phyloP scores from a whole-genome alignment of 2,797 vertebrate genomes.

The Potorous gilbertii region DNA sequence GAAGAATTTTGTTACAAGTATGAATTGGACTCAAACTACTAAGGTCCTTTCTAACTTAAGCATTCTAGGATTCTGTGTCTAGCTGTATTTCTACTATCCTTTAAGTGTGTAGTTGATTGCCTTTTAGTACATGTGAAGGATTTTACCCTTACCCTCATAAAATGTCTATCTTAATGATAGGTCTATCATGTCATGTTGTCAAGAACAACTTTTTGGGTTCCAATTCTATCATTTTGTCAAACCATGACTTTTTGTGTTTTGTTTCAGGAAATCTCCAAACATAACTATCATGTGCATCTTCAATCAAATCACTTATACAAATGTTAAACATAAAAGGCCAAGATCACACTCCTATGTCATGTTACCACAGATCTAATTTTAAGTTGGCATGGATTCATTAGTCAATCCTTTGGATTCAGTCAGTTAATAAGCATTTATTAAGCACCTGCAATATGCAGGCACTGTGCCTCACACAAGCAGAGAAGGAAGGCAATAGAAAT shows the following conservation, averaged over 20 bases:
- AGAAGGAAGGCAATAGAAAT: neutral
- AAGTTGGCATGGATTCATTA: too few species aligned
- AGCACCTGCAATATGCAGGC: too few species aligned
- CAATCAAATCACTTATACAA: neutral
- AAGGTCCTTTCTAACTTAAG: neutral
- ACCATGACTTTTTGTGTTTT: neutral
- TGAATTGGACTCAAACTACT: neutral
- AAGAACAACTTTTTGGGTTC: neutral
- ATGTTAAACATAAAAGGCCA: neutral
- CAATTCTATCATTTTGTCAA: neutral
- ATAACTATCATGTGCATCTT: neutral
- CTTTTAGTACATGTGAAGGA: neutral
- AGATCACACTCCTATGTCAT: too few species aligned
- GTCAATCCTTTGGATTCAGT: too few species aligned
- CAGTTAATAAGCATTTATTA: too few species aligned
- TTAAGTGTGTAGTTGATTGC: neutral
- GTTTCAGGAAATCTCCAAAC: neutral
- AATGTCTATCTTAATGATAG: neutral
- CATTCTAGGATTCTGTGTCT: neutral
- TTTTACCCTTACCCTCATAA: neutral
- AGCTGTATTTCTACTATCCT: neutral
- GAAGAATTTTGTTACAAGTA: neutral
- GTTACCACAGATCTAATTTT: too few species aligned
- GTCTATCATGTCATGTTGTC: neutral
- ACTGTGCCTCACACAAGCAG: neutral